Evolutionary conservation across 2,888 invertebrate genomes (phyloP).

Genomic region (Noctua fimbriata): DNA sequence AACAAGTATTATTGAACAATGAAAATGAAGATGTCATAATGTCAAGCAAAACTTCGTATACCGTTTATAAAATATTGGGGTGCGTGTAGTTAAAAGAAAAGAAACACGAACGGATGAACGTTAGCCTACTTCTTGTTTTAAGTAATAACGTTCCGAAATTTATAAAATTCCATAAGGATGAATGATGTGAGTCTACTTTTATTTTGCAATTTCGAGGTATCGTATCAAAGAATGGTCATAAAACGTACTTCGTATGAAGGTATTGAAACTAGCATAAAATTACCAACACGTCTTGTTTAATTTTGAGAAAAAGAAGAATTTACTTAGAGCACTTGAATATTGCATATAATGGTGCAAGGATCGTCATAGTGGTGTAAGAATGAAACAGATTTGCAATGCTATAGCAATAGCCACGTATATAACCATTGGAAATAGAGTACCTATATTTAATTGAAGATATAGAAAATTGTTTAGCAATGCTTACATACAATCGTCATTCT

Average conservation of each 20-base stretch:
- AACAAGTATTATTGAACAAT: not conserved
- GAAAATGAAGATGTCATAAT: constrained; percentile 16
- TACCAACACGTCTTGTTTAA: too few species aligned
- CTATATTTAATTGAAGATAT: not conserved
- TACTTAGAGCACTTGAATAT: not conserved
- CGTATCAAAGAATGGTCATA: too few species aligned
- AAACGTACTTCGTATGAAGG: too few species aligned
- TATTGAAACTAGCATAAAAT: too few species aligned
- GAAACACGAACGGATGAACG: not conserved
- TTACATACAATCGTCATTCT: not conserved
- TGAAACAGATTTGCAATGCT: not conserved
- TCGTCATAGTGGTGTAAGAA: not conserved
- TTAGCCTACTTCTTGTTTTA: not conserved
- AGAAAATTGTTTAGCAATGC: not conserved
- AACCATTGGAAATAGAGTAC: not conserved
- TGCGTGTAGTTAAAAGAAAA: not conserved
- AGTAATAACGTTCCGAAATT: not conserved
- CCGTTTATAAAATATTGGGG: not conserved
- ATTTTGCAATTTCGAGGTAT: too few species aligned
- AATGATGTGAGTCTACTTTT: not conserved
- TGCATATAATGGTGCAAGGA: constrained; percentile 9
- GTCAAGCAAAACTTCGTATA: not conserved
- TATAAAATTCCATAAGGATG: not conserved
- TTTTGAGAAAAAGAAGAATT: too few species aligned
- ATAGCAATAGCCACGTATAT: not conserved